Conservation (phyloP, 2,113 vertebrate genomes). For the Paramisgurnus dabryanus region DNA sequence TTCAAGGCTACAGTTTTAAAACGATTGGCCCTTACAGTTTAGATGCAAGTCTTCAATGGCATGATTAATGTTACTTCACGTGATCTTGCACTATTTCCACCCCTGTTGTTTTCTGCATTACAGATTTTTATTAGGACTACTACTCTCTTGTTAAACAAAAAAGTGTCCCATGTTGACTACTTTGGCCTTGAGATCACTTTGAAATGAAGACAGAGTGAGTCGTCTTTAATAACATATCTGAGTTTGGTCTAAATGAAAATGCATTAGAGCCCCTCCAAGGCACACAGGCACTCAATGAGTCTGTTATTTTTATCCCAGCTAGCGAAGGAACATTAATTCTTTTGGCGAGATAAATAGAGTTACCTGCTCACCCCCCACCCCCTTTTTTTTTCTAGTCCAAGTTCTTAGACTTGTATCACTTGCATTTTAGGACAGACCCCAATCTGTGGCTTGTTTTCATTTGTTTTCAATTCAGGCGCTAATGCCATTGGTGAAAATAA, state of each 20-base stretch:
- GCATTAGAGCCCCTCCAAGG: conserved; percentile 62
- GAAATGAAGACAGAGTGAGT: conserved; percentile 37
- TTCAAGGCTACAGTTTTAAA: no score
- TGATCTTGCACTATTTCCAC: neutral
- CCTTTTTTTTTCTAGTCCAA: conserved; percentile 48
- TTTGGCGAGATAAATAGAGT: conserved; percentile 73
- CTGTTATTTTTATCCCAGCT: conserved; percentile 73
- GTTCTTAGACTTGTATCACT: conserved; percentile 4
- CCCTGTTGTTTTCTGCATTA: neutral
- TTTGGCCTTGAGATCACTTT: conserved; percentile 34
- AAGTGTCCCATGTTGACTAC: conserved; percentile 1
- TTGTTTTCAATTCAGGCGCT: conserved; percentile 55
- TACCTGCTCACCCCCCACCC: conserved; percentile 62
- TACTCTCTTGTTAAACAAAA: conserved; percentile 9
- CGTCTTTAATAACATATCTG: conserved; percentile 52
- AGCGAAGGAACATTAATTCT: conserved; percentile 68
- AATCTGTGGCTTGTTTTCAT: conserved; percentile 52
- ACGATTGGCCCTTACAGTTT: no score
- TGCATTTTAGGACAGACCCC: conserved; percentile 27
- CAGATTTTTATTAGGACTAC: neutral
- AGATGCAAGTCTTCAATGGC: no score
- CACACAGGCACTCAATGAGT: conserved; percentile 69
- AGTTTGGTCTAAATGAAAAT: conserved; percentile 54
- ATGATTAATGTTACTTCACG: neutral
- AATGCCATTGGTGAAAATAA: conserved; percentile 45